Evolutionary conservation across 1,140 invertebrate species (phyloP).

Genomic region (Caerostris extrusa): DNA sequence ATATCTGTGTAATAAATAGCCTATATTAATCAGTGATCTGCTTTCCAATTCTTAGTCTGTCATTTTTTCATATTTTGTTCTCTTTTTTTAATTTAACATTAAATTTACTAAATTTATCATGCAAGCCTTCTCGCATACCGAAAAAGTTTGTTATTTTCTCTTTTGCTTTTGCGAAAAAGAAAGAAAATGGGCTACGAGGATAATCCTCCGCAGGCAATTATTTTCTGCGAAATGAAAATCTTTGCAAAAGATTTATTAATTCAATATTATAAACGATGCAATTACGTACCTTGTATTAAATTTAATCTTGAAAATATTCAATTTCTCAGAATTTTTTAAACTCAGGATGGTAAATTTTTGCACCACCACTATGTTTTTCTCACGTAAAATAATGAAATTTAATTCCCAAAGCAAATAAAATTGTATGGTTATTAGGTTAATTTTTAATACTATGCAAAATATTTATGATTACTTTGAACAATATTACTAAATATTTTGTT

Average conservation of each 20-base stretch:
- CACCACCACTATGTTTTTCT: background rate
- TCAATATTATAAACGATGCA: background rate
- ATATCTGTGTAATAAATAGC: constrained; percentile 27
- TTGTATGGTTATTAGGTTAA: too few species aligned
- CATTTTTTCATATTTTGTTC: constrained; percentile 39
- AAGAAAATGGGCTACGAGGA: background rate
- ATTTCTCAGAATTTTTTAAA: background rate
- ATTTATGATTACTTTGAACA: background rate
- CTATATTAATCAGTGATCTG: constrained; percentile 53
- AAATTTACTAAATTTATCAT: constrained; percentile 61
- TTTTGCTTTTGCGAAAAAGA: background rate
- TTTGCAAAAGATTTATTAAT: background rate
- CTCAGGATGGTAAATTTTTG: background rate
- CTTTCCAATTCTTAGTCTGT: constrained; percentile 27
- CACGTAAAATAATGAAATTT: background rate
- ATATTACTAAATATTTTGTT: background rate
- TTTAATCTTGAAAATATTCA: constrained; percentile 20
- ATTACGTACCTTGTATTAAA: constrained; percentile 14
- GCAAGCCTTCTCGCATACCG: background rate
- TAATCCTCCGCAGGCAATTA: constrained; percentile 11
- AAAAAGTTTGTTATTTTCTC: constrained; percentile 28
- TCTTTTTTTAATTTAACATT: constrained; percentile 50
- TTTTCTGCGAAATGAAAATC: background rate
- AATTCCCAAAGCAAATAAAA: background rate
- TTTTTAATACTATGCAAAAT: background rate